A percentile compares a stretch with the other conserved stretches of the same genome.
Conservation (phyloP, 2,888 invertebrate genomes). For the Peribatodes rhomboidaria region DNA sequence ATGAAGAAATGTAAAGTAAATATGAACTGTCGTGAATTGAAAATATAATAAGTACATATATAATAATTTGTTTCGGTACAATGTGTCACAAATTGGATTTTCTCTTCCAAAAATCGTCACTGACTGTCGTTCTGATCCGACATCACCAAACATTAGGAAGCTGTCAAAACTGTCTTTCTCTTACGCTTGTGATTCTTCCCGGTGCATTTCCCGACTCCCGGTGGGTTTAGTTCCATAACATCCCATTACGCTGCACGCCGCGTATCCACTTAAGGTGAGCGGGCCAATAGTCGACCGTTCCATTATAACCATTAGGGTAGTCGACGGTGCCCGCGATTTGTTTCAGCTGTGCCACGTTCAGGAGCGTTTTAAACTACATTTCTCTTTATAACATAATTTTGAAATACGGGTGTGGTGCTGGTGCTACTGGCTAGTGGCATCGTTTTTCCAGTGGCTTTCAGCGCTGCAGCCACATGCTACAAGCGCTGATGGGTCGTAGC, state of each 20-base stretch:
- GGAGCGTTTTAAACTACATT: slow-evolving; percentile 69
- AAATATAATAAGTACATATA: no score
- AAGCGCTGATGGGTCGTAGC: not conserved
- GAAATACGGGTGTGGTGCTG: slow-evolving; percentile 59
- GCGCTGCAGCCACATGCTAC: slow-evolving; percentile 12
- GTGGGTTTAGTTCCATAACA: slow-evolving; percentile 19
- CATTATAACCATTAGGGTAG: slow-evolving; percentile 68
- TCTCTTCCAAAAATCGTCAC: no score
- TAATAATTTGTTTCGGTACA: no score
- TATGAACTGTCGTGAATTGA: no score
- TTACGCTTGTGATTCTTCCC: not conserved
- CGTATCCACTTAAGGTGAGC: slow-evolving; percentile 67
- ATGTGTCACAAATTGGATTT: no score
- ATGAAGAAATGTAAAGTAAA: no score
- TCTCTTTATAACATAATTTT: slow-evolving; percentile 73
- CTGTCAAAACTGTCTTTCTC: not conserved
- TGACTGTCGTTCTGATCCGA: no score
- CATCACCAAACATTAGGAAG: no score
- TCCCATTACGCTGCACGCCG: slow-evolving; percentile 53
- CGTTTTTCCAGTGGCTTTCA: slow-evolving; percentile 40
- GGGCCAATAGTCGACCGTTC: slow-evolving; percentile 61
- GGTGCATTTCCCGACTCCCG: slow-evolving; percentile 2
- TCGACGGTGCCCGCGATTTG: slow-evolving; percentile 67
- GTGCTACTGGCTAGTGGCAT: slow-evolving; percentile 43
- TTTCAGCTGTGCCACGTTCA: slow-evolving; percentile 71